Conservation (phyloP, 2,113 vertebrate genomes). For the Alosa alosa region DNA sequence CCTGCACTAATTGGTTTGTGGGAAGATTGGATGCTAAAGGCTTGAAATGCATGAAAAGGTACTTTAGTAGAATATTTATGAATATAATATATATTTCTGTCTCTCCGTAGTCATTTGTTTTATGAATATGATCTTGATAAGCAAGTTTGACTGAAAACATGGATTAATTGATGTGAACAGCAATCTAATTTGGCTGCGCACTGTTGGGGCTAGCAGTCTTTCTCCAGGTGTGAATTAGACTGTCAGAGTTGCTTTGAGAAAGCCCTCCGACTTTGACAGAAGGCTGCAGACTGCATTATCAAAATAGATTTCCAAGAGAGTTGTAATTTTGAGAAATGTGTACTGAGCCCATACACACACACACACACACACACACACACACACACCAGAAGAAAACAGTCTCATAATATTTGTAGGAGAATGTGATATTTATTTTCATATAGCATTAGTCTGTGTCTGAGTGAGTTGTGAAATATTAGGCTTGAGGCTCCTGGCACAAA, state of each 20-base stretch:
- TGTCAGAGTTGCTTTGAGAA: neutral
- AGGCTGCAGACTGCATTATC: neutral
- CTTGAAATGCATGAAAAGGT: too few species aligned
- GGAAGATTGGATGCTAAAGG: too few species aligned
- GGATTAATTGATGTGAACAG: neutral
- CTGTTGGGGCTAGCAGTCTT: neutral
- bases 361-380: neutral
- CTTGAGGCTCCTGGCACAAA: neutral
- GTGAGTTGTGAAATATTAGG: neutral
- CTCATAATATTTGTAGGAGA: neutral
- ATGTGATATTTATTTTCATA: neutral
- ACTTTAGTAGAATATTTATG: too few species aligned
- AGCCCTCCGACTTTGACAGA: neutral
- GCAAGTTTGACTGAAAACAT: neutral
- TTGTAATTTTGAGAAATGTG: slow-evolving; percentile 4
- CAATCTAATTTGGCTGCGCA: neutral
- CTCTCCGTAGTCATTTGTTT: neutral
- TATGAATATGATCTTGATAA: neutral
- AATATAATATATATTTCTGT: too few species aligned
- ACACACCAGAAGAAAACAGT: neutral
- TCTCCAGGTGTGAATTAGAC: neutral
- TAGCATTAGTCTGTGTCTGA: neutral
- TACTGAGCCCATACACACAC: neutral
- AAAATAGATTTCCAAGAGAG: slow-evolving; percentile 44
- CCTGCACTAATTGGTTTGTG: too few species aligned